phyloP scores from a whole-genome alignment of 2,888 invertebrate species.

The Pterobdella sp. region DNA sequence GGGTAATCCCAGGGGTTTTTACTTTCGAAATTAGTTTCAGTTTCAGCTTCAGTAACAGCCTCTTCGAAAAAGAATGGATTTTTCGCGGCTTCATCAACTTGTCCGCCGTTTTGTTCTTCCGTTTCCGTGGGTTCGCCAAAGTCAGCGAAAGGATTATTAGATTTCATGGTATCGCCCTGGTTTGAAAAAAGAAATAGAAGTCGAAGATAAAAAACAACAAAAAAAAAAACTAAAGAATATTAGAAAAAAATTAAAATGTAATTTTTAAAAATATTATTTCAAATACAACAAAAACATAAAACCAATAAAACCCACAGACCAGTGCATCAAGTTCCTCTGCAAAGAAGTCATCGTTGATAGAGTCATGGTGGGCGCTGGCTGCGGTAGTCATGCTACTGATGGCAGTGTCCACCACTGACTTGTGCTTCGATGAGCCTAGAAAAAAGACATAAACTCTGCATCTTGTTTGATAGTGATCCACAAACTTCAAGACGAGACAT shows the following conservation, averaged over 20 bases:
- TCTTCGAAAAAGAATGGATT: constrained; percentile 24
- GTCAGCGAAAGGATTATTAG: constrained; percentile 32
- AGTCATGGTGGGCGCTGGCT: constrained; percentile 19
- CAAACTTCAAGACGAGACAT: not conserved
- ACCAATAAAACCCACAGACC: not conserved
- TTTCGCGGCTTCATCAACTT: not conserved
- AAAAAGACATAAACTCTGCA: no score
- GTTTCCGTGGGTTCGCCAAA: constrained; percentile 12
- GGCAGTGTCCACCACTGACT: constrained; percentile 26
- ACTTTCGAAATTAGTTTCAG: not conserved
- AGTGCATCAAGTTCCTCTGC: constrained; percentile 13
- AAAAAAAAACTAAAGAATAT: not conserved
- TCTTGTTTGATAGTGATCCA: not conserved
- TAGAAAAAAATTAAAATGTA: not conserved
- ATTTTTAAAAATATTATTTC: not conserved
- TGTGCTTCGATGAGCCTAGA: constrained; percentile 5
- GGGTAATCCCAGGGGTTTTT: not conserved
- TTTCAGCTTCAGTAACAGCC: not conserved
- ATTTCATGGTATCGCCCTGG: constrained; percentile 14
- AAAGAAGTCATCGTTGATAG: constrained; percentile 17
- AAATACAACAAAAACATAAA: not conserved
- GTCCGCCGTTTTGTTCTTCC: not conserved
- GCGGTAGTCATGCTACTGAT: constrained; percentile 29
- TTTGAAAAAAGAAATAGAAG: not conserved
- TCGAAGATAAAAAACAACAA: not conserved